These are phyloP conservation scores for Oreotragus oreotragus DNA, from an alignment of 2,113 vertebrate genomes.

Conservation along the genomic window DNA sequence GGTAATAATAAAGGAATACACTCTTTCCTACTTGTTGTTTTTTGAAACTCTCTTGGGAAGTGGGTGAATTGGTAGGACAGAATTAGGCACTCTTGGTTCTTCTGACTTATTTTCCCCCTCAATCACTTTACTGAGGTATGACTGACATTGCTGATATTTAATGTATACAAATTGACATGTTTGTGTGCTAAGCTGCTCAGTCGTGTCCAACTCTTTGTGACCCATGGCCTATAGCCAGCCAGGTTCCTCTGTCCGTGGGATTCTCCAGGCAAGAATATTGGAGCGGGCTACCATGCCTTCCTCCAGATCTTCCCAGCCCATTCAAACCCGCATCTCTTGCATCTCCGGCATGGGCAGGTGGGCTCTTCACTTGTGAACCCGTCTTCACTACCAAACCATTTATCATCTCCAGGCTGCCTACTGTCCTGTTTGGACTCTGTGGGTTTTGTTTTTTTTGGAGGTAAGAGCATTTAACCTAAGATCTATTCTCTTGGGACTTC, in stretches of 20 bases:
- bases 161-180: background rate
- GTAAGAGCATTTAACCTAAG: background rate
- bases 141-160: background rate
- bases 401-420: background rate
- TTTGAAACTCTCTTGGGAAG: background rate
- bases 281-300: background rate
- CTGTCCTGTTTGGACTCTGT: background rate
- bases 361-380: background rate
- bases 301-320: background rate
- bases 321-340: background rate
- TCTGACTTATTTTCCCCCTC: background rate
- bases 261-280: background rate
- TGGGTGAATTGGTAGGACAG: background rate
- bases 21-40: background rate
- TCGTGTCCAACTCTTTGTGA: background rate
- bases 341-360: background rate
- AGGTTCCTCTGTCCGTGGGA: background rate
- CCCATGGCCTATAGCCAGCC: background rate
- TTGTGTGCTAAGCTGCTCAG: background rate
- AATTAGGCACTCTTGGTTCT: background rate
- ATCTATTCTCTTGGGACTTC: background rate
- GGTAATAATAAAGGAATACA: background rate
- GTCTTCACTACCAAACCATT: background rate
- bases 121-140: background rate
- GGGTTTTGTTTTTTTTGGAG: background rate